phyloP scores from a whole-genome alignment of 2,113 vertebrate genomes.

The Melierax canorus region DNA sequence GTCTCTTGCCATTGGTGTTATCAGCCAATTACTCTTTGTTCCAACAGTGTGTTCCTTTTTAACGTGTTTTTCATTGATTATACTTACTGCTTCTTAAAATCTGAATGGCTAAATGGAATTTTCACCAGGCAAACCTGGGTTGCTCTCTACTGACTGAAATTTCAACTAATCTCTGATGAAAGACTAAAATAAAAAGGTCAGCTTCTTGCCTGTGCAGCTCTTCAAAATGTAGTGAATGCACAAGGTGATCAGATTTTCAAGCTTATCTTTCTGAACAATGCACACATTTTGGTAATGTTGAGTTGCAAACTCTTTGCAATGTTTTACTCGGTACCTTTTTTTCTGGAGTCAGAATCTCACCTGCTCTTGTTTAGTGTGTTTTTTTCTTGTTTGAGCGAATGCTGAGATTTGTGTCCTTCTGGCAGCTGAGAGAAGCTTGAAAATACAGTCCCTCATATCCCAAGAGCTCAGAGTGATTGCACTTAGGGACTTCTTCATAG shows the following conservation, averaged over 20 bases:
- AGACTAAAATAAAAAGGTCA: not conserved
- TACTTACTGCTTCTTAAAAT: not conserved
- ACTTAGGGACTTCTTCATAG: no score
- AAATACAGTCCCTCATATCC: not conserved
- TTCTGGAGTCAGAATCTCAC: not conserved
- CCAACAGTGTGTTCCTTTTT: not conserved
- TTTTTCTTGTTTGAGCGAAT: not conserved
- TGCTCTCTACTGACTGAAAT: not conserved
- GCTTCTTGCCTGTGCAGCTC: not conserved
- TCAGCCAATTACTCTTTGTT: not conserved
- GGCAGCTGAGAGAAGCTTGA: not conserved
- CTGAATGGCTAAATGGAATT: not conserved
- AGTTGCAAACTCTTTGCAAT: not conserved
- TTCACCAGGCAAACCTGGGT: not conserved
- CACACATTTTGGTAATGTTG: accelerated
- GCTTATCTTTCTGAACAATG: not conserved
- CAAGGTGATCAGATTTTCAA: not conserved
- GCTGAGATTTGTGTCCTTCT: not conserved
- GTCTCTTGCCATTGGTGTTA: not conserved
- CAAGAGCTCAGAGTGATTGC: not conserved
- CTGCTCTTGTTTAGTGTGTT: not conserved
- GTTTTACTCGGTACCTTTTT: not conserved
- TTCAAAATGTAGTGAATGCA: not conserved
- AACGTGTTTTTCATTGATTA: not conserved
- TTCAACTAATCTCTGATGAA: not conserved